phyloP scores from a whole-genome alignment of 2,797 vertebrate species.

The Acipenser ruthenus region DNA sequence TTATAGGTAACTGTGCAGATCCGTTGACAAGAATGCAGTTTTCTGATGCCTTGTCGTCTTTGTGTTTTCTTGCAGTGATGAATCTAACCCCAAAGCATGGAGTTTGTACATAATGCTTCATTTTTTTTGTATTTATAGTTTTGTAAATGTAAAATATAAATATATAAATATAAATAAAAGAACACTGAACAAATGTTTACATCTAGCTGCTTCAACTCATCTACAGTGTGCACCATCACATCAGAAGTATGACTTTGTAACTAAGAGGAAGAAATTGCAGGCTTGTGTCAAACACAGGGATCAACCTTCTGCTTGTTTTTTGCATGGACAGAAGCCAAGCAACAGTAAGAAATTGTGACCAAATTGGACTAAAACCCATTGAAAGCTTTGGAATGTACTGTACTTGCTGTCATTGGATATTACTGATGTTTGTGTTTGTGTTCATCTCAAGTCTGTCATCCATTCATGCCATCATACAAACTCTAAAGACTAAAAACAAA shows the following conservation, averaged over 20 bases:
- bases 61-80: conserved; percentile 86
- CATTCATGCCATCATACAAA: conserved; percentile 43
- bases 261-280: conserved; percentile 38
- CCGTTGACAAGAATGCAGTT: not conserved
- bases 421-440: conserved; percentile 43
- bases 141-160: conserved; percentile 57
- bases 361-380: conserved; percentile 50
- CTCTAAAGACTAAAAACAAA: conserved; percentile 60
- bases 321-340: conserved; percentile 65
- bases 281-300: conserved; percentile 15
- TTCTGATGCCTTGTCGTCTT: conserved; percentile 54
- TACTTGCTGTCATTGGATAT: conserved; percentile 58
- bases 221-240: conserved; percentile 40
- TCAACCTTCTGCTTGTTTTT: conserved; percentile 45
- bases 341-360: conserved; percentile 65
- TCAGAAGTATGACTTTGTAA: conserved; percentile 37
- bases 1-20: no score
- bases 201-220: conserved; percentile 78
- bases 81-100: conserved; percentile 93
- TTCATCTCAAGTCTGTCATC: conserved; percentile 51
- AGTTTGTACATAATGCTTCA: conserved; percentile 92
- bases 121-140: conserved; percentile 93
- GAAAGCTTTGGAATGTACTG: conserved; percentile 40
- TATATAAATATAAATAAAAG: conserved; percentile 56
- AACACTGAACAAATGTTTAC: conserved; percentile 62